Evolutionary conservation across 1,140 invertebrate species (phyloP), one percentile per base, ranked within the genome.

Genomic region (Drosophila pandora): DNA sequence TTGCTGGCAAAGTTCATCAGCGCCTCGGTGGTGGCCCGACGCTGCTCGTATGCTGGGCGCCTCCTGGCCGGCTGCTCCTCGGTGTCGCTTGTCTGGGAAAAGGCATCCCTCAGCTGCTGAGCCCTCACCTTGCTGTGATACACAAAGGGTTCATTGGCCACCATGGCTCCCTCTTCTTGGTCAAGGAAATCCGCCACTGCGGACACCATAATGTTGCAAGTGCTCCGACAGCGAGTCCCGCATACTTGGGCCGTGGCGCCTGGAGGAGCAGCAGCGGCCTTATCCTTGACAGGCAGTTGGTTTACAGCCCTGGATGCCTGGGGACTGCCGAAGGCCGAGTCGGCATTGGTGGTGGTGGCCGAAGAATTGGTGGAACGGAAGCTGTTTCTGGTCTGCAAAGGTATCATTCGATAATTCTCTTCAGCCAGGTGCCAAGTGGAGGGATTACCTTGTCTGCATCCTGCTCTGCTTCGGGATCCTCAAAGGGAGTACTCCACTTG

Each of bases 121-220:
- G 91, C 88, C 9, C 69, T 54, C 25, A 92, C 85, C 53, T 77
- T 64, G 52, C 88, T 90, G 61, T 90, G 90, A 52, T 85, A 90
- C 3, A 88, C 74, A 59, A 91, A 90, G n/a, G 89, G 89, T n/a
- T 79, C 81, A 23, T 62, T 75, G 21, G 54, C 52, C 39, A 22
- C 45, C 13, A 2, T 63, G 5, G 30, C 25, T 30, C 21, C 76
- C 39, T 32, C 45, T 5, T 74, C 49, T 2, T 79, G 56, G 3
- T 88, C 82, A 53, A 91, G 39, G 57, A 91, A 90, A 54, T 92
- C 90, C 0, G 90, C 90, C 17, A 92, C 92, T 2, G 93, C 91
- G 0, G 94, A 93, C n/a, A 94, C 83, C 7, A 94, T 93, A 39
- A 95, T 95, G 76, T 93, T 95, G 76, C 94, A 95, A 0, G 95